Percentiles rank a stretch among this genome's conserved stretches.
Evolutionary conservation across 2,797 vertebrate genomes (phyloP).

Genomic region (Pangasius mekongensis): DNA sequence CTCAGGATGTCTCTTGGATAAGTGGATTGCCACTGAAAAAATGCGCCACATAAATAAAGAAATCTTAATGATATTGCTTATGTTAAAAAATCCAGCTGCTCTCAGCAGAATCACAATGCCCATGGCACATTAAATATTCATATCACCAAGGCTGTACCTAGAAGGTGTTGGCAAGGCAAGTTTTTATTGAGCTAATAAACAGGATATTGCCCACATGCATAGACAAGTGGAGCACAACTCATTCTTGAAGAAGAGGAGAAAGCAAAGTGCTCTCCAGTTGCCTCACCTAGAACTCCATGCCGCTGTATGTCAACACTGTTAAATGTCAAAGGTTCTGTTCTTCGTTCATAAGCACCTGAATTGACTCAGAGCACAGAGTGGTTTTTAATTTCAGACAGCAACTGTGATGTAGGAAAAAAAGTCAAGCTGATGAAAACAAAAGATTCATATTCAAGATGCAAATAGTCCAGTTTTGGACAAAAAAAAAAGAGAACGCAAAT

Average conservation of each 20-base stretch:
- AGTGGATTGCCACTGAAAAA: slow-evolving; percentile 57
- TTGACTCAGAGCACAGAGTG: slow-evolving; percentile 32
- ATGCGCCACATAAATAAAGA: slow-evolving; percentile 79
- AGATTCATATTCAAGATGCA: background rate
- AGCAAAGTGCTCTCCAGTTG: slow-evolving; percentile 19
- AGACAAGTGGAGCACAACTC: slow-evolving; percentile 52
- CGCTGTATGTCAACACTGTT: slow-evolving; percentile 38
- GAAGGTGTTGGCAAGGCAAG: slow-evolving; percentile 60
- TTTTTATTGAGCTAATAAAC: slow-evolving; percentile 75
- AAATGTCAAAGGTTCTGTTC: slow-evolving; percentile 51
- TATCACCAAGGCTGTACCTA: slow-evolving; percentile 63
- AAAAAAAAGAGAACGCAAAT: slow-evolving; percentile 10
- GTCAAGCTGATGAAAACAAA: slow-evolving; percentile 10
- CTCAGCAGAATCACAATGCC: slow-evolving; percentile 82
- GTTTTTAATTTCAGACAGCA: slow-evolving; percentile 46
- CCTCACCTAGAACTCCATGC: slow-evolving; percentile 26
- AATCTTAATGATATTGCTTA: slow-evolving; percentile 81
- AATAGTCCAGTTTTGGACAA: background rate
- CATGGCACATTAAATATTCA: slow-evolving; percentile 75
- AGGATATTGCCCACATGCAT: slow-evolving; percentile 61
- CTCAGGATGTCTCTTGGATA: slow-evolving; percentile 58
- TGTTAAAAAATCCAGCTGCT: slow-evolving; percentile 79
- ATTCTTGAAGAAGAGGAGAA: slow-evolving; percentile 51
- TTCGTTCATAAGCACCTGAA: slow-evolving; percentile 16
- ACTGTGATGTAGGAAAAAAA: background rate